These are phyloP conservation scores for Papilio helenus DNA, from an alignment of 1,140 invertebrate genomes.

Conservation along the genomic window DNA sequence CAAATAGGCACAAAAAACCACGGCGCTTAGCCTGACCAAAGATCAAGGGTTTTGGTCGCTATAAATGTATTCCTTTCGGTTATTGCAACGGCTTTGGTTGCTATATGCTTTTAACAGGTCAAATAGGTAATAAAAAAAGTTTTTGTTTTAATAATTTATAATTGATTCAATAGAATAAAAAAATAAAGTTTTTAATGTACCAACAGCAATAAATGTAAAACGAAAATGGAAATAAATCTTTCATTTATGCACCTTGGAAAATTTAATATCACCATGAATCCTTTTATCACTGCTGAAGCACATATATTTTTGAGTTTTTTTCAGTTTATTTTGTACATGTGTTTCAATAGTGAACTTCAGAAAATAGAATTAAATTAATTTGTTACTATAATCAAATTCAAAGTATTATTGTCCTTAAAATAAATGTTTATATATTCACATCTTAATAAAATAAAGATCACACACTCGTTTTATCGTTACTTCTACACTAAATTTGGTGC, in stretches of 20 bases:
- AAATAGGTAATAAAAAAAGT: constrained; percentile 19
- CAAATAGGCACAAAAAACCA: too few species aligned
- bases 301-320: too few species aligned
- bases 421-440: neutral
- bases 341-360: neutral
- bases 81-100: neutral
- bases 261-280: too few species aligned
- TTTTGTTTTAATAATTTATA: constrained; percentile 35
- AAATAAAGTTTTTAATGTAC: constrained; percentile 23
- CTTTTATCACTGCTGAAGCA: neutral
- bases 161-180: constrained; percentile 28
- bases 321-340: neutral
- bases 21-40: too few species aligned
- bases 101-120: constrained; percentile 7
- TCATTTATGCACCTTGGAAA: constrained; percentile 38
- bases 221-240: constrained; percentile 46
- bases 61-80: too few species aligned
- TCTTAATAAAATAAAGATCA: neutral
- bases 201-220: constrained; percentile 43
- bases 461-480: neutral
- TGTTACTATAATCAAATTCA: neutral
- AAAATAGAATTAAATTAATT: neutral
- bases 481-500: too few species aligned
- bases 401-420: constrained; percentile 1
- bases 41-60: too few species aligned